Evolutionary conservation across 2,888 invertebrate genomes (phyloP).

Genomic region (Parnassius glacialis): DNA sequence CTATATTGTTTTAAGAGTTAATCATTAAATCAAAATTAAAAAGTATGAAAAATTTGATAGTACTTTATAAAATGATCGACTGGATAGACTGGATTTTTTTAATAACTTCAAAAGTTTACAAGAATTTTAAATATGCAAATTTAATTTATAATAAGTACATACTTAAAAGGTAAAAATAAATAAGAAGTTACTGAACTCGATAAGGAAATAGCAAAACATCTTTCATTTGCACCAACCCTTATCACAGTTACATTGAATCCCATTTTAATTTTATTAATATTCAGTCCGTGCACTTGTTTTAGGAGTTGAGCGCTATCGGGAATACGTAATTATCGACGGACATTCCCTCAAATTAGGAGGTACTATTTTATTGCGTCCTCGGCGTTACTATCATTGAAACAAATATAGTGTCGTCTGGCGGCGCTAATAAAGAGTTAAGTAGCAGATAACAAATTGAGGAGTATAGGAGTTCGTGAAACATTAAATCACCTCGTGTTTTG

Average conservation of each 20-base stretch:
- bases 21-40: too few relatives aligned
- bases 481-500: not conserved
- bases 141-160: too few relatives aligned
- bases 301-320: conserved; percentile 43
- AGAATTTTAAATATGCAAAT: too few relatives aligned
- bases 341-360: conserved; percentile 48
- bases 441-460: conserved; percentile 42
- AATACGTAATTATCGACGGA: conserved; percentile 44
- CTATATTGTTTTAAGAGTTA: too few relatives aligned
- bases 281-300: conserved; percentile 42
- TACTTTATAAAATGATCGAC: too few relatives aligned
- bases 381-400: conserved; percentile 40
- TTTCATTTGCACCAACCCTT: conserved; percentile 2
- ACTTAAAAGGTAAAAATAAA: too few relatives aligned
- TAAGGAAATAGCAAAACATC: not conserved
- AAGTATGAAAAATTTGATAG: too few relatives aligned
- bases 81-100: too few relatives aligned
- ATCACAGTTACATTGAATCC: conserved; percentile 34
- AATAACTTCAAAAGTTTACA: too few relatives aligned
- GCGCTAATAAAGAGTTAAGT: conserved; percentile 43
- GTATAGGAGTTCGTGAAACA: not conserved
- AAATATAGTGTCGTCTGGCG: conserved; percentile 38
- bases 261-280: conserved; percentile 57
- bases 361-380: conserved; percentile 39
- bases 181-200: too few relatives aligned